Conservation (phyloP, 2,113 vertebrate species). For the Oenanthe melanoleuca region DNA sequence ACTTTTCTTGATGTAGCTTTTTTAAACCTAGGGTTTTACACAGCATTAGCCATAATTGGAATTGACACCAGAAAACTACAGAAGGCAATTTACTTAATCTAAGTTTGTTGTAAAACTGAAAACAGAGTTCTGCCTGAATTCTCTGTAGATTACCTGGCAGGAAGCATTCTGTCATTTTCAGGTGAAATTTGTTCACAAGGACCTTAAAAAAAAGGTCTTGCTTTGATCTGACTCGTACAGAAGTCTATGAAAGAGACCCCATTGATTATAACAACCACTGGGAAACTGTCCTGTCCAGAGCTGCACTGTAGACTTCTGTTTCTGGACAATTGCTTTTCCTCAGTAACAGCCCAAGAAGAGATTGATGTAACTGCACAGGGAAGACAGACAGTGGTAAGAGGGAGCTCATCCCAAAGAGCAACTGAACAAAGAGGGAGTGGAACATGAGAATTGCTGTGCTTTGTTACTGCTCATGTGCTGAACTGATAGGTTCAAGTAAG, state of each 20-base stretch:
- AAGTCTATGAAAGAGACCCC: conserved; percentile 17
- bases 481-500: conserved; percentile 2
- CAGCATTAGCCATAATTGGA: conserved; percentile 10
- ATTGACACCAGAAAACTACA: conserved; percentile 18
- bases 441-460: neutral
- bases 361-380: neutral
- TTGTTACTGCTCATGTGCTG: neutral
- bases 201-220: conserved; percentile 30
- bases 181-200: conserved; percentile 18
- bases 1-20: neutral
- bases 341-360: conserved; percentile 2
- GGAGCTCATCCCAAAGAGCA: neutral
- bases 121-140: conserved; percentile 27
- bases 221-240: conserved; percentile 31
- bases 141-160: conserved; percentile 17
- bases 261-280: neutral
- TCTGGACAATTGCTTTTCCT: conserved; percentile 51
- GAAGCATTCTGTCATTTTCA: conserved; percentile 21
- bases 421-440: conserved; percentile 6
- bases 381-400: neutral
- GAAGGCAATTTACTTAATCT: conserved; percentile 14
- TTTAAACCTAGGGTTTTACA: neutral
- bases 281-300: conserved; percentile 13
- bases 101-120: conserved; percentile 20
- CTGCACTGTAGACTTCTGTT: neutral